A percentile compares a stretch with the other conserved stretches of the same genome.
These are phyloP conservation scores for Oreochromis tanganicae DNA, from an alignment of 2,113 vertebrate species.

Conservation along the genomic window DNA sequence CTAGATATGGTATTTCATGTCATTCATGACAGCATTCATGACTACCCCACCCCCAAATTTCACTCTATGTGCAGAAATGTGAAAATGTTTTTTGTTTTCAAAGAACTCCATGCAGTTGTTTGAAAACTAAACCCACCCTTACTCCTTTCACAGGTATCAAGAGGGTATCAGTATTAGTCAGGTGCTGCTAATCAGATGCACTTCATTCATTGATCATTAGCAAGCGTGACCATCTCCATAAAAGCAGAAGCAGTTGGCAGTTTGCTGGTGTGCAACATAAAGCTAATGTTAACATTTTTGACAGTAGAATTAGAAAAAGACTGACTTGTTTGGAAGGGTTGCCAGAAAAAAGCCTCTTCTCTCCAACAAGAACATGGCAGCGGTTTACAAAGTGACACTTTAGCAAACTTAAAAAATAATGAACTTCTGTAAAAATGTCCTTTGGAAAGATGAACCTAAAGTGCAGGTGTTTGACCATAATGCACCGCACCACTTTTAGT, in stretches of 20 bases:
- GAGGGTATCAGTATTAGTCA: not conserved
- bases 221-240: not conserved
- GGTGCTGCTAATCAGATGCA: not conserved
- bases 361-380: not conserved
- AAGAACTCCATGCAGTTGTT: not conserved
- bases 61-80: not conserved
- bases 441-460: not conserved
- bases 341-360: not conserved
- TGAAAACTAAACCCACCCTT: not conserved
- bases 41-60: not conserved
- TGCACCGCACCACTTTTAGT: not conserved
- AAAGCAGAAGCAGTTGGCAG: not conserved
- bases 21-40: not conserved
- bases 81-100: not conserved
- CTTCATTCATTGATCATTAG: not conserved
- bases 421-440: not conserved
- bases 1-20: not conserved
- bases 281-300: not conserved
- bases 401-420: not conserved
- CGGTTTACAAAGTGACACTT: not conserved
- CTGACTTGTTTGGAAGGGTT: not conserved
- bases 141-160: not conserved
- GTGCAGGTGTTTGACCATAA: not conserved
- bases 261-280: not conserved
- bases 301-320: not conserved